These are phyloP conservation scores for Fissipunctia ypsillon DNA, from an alignment of 2,888 invertebrate species.

Conservation along the genomic window DNA sequence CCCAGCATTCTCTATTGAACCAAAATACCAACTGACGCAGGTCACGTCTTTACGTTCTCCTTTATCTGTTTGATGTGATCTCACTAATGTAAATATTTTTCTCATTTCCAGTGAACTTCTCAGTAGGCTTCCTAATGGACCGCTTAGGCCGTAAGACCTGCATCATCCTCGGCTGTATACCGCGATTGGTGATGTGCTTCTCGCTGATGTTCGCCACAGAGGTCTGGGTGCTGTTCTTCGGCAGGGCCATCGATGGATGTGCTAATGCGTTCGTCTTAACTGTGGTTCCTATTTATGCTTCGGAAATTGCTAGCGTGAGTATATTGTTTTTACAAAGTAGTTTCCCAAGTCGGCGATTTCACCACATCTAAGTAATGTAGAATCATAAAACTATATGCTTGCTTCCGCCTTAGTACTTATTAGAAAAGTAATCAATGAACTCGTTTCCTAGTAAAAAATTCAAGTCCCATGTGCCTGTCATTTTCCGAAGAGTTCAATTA, in stretches of 20 bases:
- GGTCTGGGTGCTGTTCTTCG: constrained; percentile 75
- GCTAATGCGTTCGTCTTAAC: constrained; percentile 68
- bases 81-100: neutral
- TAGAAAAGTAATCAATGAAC: too few relatives aligned
- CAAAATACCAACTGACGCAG: neutral
- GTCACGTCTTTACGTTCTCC: neutral
- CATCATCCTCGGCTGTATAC: constrained; percentile 68
- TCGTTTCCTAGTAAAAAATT: too few relatives aligned
- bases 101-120: constrained; percentile 58
- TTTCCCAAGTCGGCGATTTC: too few relatives aligned
- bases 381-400: too few relatives aligned
- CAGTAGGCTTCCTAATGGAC: constrained; percentile 64
- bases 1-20: neutral
- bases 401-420: too few relatives aligned
- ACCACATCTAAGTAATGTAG: too few relatives aligned
- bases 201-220: constrained; percentile 72
- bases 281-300: constrained; percentile 76
- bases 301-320: constrained; percentile 78
- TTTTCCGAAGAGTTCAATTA: too few relatives aligned
- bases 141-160: constrained; percentile 65
- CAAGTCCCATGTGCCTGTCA: too few relatives aligned
- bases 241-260: constrained; percentile 66
- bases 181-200: constrained; percentile 66
- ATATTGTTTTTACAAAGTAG: neutral
- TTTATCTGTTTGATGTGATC: neutral